phyloP scores from a whole-genome alignment of 2,113 vertebrate species.

The Cercopithecus mona region DNA sequence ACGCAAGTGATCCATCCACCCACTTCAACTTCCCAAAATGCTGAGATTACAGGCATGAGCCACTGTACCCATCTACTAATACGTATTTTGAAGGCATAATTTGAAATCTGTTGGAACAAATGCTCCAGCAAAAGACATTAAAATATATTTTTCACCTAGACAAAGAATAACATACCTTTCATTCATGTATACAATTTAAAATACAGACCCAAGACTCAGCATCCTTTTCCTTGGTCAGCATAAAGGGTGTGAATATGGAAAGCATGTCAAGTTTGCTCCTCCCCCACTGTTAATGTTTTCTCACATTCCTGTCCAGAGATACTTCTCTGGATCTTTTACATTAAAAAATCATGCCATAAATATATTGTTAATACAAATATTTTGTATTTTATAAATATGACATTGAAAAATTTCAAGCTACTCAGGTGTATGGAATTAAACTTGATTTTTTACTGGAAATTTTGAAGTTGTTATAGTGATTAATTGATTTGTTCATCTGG shows the following conservation, averaged over 20 bases:
- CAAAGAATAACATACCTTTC: slow-evolving; percentile 4
- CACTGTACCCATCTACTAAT: not conserved
- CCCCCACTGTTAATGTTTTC: not conserved
- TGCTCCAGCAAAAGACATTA: not conserved
- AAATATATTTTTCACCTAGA: slow-evolving; percentile 11
- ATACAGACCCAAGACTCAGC: not conserved
- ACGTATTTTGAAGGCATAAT: not conserved
- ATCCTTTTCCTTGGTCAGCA: not conserved
- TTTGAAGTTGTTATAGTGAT: not conserved
- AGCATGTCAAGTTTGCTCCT: not conserved
- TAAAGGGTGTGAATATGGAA: not conserved
- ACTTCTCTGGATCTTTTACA: not conserved
- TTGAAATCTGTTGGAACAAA: slow-evolving; percentile 10
- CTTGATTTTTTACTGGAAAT: not conserved
- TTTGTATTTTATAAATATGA: not conserved
- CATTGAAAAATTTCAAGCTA: not conserved
- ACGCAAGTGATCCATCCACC: no score
- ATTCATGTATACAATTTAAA: slow-evolving; percentile 7
- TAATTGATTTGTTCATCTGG: not conserved
- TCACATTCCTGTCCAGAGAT: not conserved
- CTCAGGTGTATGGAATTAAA: not conserved
- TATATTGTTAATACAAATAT: not conserved
- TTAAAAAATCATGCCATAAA: not conserved
- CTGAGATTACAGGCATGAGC: no score
- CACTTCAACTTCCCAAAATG: no score